Percentiles rank a stretch among this genome's conserved stretches.
Conservation (phyloP, 2,113 vertebrate species). For the Oreochromis niloticus region DNA sequence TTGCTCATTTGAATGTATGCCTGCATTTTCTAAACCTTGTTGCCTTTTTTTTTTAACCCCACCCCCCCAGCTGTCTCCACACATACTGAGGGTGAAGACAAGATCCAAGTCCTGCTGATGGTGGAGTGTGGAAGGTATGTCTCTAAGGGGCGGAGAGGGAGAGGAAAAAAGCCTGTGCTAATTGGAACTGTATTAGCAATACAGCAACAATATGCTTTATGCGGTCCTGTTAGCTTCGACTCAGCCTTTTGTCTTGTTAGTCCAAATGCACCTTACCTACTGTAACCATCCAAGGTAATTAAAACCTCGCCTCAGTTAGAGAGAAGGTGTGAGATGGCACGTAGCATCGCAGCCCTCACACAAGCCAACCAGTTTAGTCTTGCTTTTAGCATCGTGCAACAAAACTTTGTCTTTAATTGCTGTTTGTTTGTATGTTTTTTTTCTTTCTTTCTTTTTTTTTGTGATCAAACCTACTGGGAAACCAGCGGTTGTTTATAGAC, state of each 20-base stretch:
- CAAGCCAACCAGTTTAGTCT: not conserved
- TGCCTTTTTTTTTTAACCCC: not conserved
- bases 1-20: not conserved
- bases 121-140: conserved; percentile 91
- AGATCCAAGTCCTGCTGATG: conserved; percentile 84
- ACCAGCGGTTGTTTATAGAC: not conserved
- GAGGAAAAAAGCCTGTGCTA: not conserved
- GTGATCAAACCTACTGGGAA: conserved; percentile 34
- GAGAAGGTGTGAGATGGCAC: not conserved
- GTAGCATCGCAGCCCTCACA: not conserved
- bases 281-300: conserved; percentile 34
- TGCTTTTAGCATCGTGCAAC: not conserved
- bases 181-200: conserved; percentile 1
- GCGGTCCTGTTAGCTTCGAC: not conserved
- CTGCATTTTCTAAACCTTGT: not conserved
- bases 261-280: conserved; percentile 26
- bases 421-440: conserved; percentile 8
- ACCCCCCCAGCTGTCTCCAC: conserved; percentile 78
- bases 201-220: conserved; percentile 9
- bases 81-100: conserved; percentile 84
- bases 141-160: not conserved
- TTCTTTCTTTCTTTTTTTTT: not conserved
- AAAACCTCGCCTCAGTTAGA: conserved; percentile 4
- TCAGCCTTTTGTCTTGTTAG: conserved; percentile 41
- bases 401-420: conserved; percentile 43